Evolutionary conservation across 1,140 invertebrate species (phyloP), one percentile per base, ranked within the genome.

Genomic region (Cepaea nemoralis): DNA sequence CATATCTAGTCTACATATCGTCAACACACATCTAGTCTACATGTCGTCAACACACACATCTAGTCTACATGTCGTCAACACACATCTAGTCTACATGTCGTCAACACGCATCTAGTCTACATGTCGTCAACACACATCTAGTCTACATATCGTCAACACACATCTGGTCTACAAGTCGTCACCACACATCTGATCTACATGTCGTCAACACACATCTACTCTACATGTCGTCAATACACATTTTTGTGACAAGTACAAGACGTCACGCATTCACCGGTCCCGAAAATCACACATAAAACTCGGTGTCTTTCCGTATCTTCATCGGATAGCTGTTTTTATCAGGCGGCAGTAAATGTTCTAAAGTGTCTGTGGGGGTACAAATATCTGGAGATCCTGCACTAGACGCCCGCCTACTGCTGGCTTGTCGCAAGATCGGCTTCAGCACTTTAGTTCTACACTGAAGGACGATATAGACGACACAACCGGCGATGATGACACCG

Each of bases 401-500:
- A 6, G 55, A 37, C 14, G 42, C 42, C 48, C 78, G 74, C 24
- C 55, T 55, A 14, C 59, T 63, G 0, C 39, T 16, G 12, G 42
- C n/a, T 12, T 45, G 22, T 12, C 50, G 59, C 0, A 66, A 16
- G 5, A 35, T 2, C 0, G 63, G 42, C 42, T 71, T 76, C 50
- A 67, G 42, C 0, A 66, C n/a, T 55, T 80, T 80, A 27, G 40
- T 69, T 45, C 83, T 50, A 40, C 85, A 86, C 77, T 86, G 85
- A 42, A 80, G 5, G 16, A 84, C 42, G 27, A 86, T 86, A 74
- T 86, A 86, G 37, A 82, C 73, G 2, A 86, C 73, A 77, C 85
- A 86, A 19, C 70, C 77, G 8, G 83, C 33, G 24, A 86, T 82
- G 67, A 83, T 70, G 24, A 85, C 67, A 19, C 79, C 82, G 33